Evolutionary conservation across 2,113 vertebrate genomes (phyloP), one percentile per base, ranked within the genome.

Genomic region (Leptocoma aspasia): DNA sequence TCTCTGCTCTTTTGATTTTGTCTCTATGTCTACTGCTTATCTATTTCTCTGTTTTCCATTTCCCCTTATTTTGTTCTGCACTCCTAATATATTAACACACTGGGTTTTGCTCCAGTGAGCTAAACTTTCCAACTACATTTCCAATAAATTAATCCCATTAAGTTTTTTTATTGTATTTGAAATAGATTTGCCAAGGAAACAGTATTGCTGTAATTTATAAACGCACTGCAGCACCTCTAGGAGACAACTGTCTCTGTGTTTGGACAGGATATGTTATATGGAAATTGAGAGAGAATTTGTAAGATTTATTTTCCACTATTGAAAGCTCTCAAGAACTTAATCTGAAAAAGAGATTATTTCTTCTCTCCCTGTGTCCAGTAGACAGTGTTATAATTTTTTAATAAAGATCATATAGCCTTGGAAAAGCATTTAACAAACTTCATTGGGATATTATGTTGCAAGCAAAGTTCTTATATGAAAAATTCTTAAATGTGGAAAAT

Each of bases 281-380:
- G 80, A 91, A 92, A 93, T 88, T 71, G 70, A 93, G 63, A 82
- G 44, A 80, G 89, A 86, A 94, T 91, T 96, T 92, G 45, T 66
- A 87, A 92, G 69, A 60, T 84, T 85, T 88, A 69, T 90, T 95
- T 90, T 92, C 64, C 82, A 68, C 66, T 92, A 76, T 35, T 93
- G 64, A 70, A 84, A 90, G 30, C 24, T 59, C 79, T 89, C 50
- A 65, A 93, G 77, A 79, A 72, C 42, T 54, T 73, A 69, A 96
- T 95, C 89, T 96, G 97, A 96, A 96, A 96, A 96, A 96, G 33
- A 78, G 92, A 95, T 97, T 96, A 90, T 95, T 95, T 42, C 42
- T 93, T 90, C 87, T 68, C 59, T 92, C 18, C 65, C 82, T 53
- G n/a, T 50, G 20, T 95, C 86, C 76, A 83, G 41, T 39, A 95